Base-by-base conservation (phyloP, 2,888 invertebrate species). In the Cephus nigrinus region DNA sequence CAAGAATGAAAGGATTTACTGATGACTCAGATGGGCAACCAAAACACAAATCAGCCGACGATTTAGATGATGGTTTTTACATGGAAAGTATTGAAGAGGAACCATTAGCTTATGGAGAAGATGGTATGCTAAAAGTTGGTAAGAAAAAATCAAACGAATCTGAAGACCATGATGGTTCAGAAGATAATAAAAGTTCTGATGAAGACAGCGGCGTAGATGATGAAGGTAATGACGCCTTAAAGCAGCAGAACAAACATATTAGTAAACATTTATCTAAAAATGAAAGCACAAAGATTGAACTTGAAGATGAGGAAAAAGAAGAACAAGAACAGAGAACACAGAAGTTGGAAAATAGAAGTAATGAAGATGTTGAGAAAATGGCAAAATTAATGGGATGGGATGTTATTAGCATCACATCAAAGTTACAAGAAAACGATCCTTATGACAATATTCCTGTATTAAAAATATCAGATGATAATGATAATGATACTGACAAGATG, bases 1-100 rank as follows among this genome's bases (percentile, higher is more conserved):
- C 93, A 78, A 93, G 98, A 86, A 98, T 98, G 98, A 93, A 93
- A 81, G 96, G 95, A 11, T 86, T 93, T 11, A 85, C 92, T 80
- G 92, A 92, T 31, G 88, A 91, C 69, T 78, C 85, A 11, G 83
- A 86, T 12, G 82, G 83, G 40, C 86, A 88, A 78, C 88, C 89
- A 11, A 94, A 94, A 84, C 97, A 97, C 84, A 94, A 94, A 78
- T 95, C 95, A 80, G 98, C 97, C 0, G 98, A 98, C 92, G 97
- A 97, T 90, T 93, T 98, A 78, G 97, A 97, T 85, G 97, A 97
- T 91, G 96, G 96, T 89, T 96, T 96, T 86, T 93, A 94, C 69
- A 90, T 94, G 80, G 94, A 95, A 76, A 92, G 93, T 31, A 94
- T 94, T 78, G 84, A 89, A 4, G 90, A 91, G 76, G 93, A 93